Evolutionary conservation across 2,113 vertebrate genomes (phyloP).

Genomic region (Mola mola): DNA sequence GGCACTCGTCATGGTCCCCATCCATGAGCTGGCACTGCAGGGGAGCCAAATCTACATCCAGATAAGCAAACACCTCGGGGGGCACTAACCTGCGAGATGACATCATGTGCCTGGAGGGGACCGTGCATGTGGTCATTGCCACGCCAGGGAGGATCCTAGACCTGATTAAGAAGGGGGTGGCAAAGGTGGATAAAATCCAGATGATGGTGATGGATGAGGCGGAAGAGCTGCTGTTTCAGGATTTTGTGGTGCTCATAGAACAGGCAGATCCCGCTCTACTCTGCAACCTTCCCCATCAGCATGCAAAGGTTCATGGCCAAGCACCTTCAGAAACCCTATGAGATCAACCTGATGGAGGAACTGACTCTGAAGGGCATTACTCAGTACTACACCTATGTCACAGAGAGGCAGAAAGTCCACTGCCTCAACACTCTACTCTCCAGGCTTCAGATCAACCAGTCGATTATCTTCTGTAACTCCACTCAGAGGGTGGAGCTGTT

Average conservation of each 20-base stretch:
- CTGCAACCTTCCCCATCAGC: conserved; percentile 85
- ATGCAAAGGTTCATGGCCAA: conserved; percentile 86
- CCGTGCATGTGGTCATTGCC: conserved; percentile 82
- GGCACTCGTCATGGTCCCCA: conserved; percentile 84
- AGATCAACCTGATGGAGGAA: conserved; percentile 87
- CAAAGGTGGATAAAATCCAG: conserved; percentile 81
- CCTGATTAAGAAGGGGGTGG: conserved; percentile 84
- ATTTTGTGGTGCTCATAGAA: conserved; percentile 83
- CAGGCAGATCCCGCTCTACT: conserved; percentile 84
- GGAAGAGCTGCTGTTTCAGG: conserved; percentile 86
- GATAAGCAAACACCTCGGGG: conserved; percentile 84
- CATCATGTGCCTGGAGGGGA: conserved; percentile 85
- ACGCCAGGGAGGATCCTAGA: conserved; percentile 84
- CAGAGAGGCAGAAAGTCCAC: conserved; percentile 85
- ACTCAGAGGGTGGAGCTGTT: conserved; percentile 84
- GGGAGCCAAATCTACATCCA: conserved; percentile 85
- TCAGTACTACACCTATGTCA: conserved; percentile 85
- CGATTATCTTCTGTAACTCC: conserved; percentile 87
- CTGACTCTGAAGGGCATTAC: conserved; percentile 86
- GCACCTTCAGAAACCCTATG: conserved; percentile 84
- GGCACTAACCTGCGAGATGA: conserved; percentile 84
- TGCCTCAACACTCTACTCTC: conserved; percentile 86
- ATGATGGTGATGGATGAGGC: conserved; percentile 88
- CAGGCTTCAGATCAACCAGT: conserved; percentile 87
- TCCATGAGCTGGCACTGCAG: conserved; percentile 84